Evolutionary conservation across 64 coral and sea anemone genomes (phyloP).

Genomic region (Exaiptasia diaphana): DNA sequence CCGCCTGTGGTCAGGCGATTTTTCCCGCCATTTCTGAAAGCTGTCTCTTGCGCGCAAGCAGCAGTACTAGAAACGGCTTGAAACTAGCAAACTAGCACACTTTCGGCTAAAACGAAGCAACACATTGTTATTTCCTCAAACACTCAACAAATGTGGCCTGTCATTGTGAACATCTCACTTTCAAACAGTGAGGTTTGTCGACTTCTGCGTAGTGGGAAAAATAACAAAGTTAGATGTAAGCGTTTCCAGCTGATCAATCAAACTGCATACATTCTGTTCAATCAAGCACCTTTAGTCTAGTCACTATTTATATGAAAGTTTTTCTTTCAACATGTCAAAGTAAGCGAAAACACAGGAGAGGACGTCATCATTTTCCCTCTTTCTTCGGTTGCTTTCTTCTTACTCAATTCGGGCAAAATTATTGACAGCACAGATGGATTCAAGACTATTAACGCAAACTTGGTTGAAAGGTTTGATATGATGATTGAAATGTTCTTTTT

Average conservation of each 20-base stretch:
- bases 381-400: slow-evolving; percentile 86
- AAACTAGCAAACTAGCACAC: too few species aligned
- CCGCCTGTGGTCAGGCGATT: too few species aligned
- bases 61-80: too few species aligned
- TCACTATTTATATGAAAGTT: neutral
- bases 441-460: slow-evolving; percentile 14
- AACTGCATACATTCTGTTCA: neutral
- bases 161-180: slow-evolving; percentile 72
- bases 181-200: slow-evolving; percentile 63
- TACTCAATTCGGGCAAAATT: slow-evolving; percentile 40
- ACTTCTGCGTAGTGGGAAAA: slow-evolving; percentile 41
- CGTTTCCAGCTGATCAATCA: neutral
- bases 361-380: slow-evolving; percentile 85
- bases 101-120: too few species aligned
- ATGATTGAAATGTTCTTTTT: neutral
- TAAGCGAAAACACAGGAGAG: slow-evolving; percentile 67
- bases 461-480: slow-evolving; percentile 55
- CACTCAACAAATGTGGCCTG: too few species aligned
- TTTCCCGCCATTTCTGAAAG: too few species aligned
- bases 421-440: slow-evolving; percentile 8
- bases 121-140: too few species aligned
- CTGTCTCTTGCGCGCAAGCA: too few species aligned
- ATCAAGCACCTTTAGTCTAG: neutral
- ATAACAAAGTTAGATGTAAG: slow-evolving; percentile 85
- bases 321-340: slow-evolving; percentile 25